A percentile compares a stretch with the other conserved stretches of the same genome.
phyloP scores from a whole-genome alignment of 2,113 vertebrate genomes.

The Myotis brandtii region DNA sequence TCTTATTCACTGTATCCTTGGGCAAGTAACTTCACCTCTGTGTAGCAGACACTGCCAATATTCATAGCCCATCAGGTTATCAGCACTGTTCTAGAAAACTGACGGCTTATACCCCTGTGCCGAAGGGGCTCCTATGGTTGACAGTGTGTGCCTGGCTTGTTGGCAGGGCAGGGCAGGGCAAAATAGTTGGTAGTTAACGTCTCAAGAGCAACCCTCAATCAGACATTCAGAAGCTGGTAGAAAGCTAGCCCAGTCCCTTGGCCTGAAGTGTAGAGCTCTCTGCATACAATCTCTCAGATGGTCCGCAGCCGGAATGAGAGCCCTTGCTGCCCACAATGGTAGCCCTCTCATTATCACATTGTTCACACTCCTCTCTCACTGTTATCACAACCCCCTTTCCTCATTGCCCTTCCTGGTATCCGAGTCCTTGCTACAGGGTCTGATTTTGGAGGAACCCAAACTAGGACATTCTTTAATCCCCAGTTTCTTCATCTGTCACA shows the following conservation, averaged over 20 bases:
- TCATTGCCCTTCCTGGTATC: background rate
- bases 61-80: background rate
- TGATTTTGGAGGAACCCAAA: background rate
- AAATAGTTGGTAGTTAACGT: background rate
- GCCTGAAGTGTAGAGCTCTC: background rate
- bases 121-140: background rate
- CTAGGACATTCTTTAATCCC: background rate
- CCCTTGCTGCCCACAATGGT: background rate
- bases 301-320: background rate
- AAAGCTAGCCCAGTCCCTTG: background rate
- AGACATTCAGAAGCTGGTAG: background rate
- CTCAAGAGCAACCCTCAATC: background rate
- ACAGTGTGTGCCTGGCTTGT: background rate
- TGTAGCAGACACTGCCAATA: background rate
- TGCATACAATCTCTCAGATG: background rate
- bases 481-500: slow-evolving; percentile 41
- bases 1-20: background rate
- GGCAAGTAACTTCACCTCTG: background rate
- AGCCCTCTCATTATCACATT: background rate
- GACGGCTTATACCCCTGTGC: background rate
- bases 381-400: background rate
- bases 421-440: background rate
- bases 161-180: background rate
- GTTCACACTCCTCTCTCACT: background rate
- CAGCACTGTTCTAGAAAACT: background rate